phyloP scores from a whole-genome alignment of 1,140 invertebrate species.

The Ruditapes philippinarum region DNA sequence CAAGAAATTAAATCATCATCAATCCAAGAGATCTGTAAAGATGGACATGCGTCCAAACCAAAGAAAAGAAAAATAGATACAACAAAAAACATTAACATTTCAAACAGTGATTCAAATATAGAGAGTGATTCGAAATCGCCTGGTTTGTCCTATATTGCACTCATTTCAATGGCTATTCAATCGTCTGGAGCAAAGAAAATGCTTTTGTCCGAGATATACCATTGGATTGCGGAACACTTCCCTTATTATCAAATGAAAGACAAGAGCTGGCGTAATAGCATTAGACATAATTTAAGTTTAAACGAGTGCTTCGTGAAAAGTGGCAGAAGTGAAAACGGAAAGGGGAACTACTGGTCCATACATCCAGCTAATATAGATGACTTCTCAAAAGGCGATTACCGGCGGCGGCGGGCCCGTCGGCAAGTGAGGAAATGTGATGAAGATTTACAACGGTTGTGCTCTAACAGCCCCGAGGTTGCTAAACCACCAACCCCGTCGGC shows the following conservation, averaged over 20 bases:
- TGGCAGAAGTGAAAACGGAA: conserved; percentile 94
- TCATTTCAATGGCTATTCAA: conserved; percentile 98
- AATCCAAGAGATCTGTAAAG: not conserved
- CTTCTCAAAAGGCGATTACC: conserved; percentile 97
- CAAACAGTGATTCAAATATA: not conserved
- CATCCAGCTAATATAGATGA: conserved; percentile 98
- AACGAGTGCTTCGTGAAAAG: conserved; percentile 90
- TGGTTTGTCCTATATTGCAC: conserved; percentile 96
- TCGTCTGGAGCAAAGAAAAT: conserved; percentile 98
- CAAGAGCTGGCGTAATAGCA: conserved; percentile 88
- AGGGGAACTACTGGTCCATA: conserved; percentile 98
- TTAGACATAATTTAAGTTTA: conserved; percentile 86
- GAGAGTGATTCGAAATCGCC: conserved; percentile 86
- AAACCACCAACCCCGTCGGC: not conserved
- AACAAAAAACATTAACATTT: not conserved
- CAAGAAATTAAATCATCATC: too few relatives aligned
- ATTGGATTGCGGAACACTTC: conserved; percentile 93
- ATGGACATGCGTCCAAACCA: not conserved
- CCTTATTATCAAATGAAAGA: conserved; percentile 96
- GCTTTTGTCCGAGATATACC: conserved; percentile 96
- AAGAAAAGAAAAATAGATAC: not conserved
- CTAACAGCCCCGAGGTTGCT: not conserved
- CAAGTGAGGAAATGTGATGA: conserved; percentile 92
- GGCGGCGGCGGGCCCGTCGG: conserved; percentile 96
- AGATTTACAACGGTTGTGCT: conserved; percentile 57